These are phyloP conservation scores for Chrysolophus pictus DNA, from an alignment of 2,797 vertebrate genomes.

Conservation along the genomic window DNA sequence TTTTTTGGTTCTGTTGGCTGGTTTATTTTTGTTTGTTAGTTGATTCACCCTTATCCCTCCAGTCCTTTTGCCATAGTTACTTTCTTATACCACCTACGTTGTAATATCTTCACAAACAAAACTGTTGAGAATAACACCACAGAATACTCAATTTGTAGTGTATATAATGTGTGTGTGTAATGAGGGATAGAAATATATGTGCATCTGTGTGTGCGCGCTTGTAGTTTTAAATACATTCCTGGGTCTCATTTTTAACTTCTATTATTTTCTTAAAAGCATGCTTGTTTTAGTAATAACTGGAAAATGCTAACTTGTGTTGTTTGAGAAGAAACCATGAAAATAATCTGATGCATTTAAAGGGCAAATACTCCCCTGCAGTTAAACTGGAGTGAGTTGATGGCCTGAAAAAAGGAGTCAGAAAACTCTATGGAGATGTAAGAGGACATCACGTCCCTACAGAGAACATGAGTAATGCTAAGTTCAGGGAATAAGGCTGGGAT, in stretches of 20 bases:
- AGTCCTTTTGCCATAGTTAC: neutral
- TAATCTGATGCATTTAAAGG: neutral
- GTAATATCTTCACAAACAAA: constrained; percentile 4
- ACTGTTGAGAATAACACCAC: neutral
- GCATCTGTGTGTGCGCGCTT: too few species aligned
- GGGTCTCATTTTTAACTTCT: neutral
- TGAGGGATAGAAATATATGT: neutral
- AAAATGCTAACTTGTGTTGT: neutral
- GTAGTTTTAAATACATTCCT: neutral
- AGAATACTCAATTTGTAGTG: constrained; percentile 3
- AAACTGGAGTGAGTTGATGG: neutral
- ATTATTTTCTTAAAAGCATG: neutral
- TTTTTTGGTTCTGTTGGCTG: neutral
- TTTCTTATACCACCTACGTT: neutral
- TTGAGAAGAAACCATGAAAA: neutral
- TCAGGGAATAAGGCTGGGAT: neutral
- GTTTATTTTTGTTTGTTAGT: constrained; percentile 15
- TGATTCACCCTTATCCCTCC: neutral
- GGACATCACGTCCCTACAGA: neutral
- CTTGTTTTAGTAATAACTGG: neutral
- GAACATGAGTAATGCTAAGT: neutral
- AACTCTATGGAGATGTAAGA: neutral
- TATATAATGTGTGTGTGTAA: neutral
- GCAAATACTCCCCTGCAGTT: neutral
- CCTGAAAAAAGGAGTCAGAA: neutral